phyloP scores from a whole-genome alignment of 2,888 invertebrate species.

The Odontomyia ornata region DNA sequence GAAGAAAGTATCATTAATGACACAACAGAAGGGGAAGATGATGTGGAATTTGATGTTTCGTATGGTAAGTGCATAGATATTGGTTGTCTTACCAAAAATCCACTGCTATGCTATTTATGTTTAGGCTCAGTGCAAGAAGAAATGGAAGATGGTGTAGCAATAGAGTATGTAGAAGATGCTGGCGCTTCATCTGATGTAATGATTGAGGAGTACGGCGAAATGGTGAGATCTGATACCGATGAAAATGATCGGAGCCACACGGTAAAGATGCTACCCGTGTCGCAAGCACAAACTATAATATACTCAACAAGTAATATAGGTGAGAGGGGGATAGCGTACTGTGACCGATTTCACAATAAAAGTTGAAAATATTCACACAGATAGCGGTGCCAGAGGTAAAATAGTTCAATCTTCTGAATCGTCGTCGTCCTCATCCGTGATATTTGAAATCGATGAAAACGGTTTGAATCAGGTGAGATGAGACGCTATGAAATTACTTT shows the following conservation, averaged over 20 bases:
- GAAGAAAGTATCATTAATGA: constrained; percentile 45
- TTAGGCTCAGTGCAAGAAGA: constrained; percentile 51
- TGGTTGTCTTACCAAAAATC: neutral
- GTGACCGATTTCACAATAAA: neutral
- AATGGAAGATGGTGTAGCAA: constrained; percentile 57
- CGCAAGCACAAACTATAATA: constrained; percentile 28
- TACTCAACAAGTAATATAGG: constrained; percentile 30
- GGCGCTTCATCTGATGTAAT: constrained; percentile 45
- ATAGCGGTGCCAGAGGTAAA: constrained; percentile 5
- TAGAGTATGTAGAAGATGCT: constrained; percentile 57
- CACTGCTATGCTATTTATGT: too few species aligned
- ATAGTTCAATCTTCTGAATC: constrained; percentile 24
- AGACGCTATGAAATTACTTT: neutral
- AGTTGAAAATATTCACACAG: neutral
- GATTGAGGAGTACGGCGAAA: constrained; percentile 39
- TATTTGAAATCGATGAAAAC: constrained; percentile 47
- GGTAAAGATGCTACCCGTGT: constrained; percentile 20
- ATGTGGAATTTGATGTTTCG: constrained; percentile 52
- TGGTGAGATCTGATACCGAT: constrained; percentile 18
- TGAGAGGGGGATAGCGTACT: neutral
- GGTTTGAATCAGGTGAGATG: constrained; percentile 43
- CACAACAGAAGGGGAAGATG: constrained; percentile 51
- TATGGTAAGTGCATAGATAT: constrained; percentile 49
- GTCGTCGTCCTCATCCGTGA: constrained; percentile 39
- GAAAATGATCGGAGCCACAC: constrained; percentile 4